A percentile compares a stretch with the other conserved stretches of the same genome.
Evolutionary conservation across 2,113 vertebrate genomes (phyloP).

Genomic region (Sylvilagus bachmani): DNA sequence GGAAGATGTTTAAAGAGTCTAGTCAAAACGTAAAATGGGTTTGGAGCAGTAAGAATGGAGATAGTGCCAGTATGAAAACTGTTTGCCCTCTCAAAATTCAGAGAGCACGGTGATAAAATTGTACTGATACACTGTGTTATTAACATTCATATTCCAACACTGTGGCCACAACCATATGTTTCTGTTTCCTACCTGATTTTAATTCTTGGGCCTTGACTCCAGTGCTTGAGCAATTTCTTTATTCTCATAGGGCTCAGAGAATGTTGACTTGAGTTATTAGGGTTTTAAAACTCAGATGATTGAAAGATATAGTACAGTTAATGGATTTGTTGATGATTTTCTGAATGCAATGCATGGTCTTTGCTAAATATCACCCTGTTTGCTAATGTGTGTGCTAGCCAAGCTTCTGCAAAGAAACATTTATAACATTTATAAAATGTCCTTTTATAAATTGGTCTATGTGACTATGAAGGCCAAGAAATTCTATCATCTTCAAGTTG

Average conservation of each 20-base stretch:
- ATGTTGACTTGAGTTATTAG: conserved; percentile 78
- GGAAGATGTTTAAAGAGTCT: not conserved
- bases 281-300: conserved; percentile 83
- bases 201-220: not conserved
- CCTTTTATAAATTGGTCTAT: not conserved
- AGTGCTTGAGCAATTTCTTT: conserved; percentile 69
- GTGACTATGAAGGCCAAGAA: not conserved
- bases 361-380: conserved; percentile 66
- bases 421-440: not conserved
- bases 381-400: conserved; percentile 20
- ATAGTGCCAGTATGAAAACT: not conserved
- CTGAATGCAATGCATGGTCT: conserved; percentile 75
- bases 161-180: not conserved
- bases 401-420: not conserved
- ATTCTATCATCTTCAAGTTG: not conserved
- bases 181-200: not conserved
- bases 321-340: conserved; percentile 83
- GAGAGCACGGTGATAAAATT: not conserved
- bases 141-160: not conserved
- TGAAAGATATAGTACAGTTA: conserved; percentile 80
- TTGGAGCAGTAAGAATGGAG: not conserved
- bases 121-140: not conserved
- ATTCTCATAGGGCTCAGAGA: conserved; percentile 57
- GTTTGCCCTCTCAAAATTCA: not conserved
- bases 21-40: not conserved